Base-by-base conservation (phyloP, 2,888 invertebrate species). In the Malthinus seriepunctatus region DNA sequence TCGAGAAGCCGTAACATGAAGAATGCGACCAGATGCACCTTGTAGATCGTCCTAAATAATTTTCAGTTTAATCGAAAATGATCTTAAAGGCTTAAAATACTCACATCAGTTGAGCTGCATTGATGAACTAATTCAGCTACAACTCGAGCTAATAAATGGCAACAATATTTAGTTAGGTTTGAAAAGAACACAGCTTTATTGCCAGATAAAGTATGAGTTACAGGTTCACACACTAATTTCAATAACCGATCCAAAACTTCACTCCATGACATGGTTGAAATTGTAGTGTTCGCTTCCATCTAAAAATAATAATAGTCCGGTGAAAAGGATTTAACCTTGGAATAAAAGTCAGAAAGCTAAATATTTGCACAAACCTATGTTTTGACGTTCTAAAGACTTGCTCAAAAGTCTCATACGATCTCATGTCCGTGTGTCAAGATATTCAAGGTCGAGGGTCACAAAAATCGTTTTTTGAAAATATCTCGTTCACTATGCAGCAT, bases 41-140 rank as follows among this genome's bases (percentile, higher is more conserved):
- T 88, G 85, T 37, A 91, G 80, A 69, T 92, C 90, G 74, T 89
- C 85, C 83, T 83, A 51, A 11, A 35, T 50, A 32, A 33, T 42
- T 42, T 31, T 31, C 31, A n/a, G 8, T 45, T 14, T 23, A 45
- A 31, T 45, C 5, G 10, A 31, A 32, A 33, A 48, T 10, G 8
- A 7, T 10, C 3, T 34, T 23, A 35, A 8, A 38, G 32, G 48
- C 39, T 12, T 34, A 48, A 50, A 62, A 42, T 42, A 76, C 81
- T 79, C 76, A 88, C 88, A 77, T 90, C 91, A 32, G 86, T 84
- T n/a, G 89, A 85, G 51, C 86, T 88, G 11, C 91, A 90, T 67
- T 89, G 90, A 68, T 90, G 88, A 0, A 91, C 90, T 60, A 97
- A 83, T 79, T 97, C 96, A 1, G 93, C 93, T 38, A 97, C 85